phyloP scores from a whole-genome alignment of 2,113 vertebrate genomes.

The Periophthalmodon schlosseri region DNA sequence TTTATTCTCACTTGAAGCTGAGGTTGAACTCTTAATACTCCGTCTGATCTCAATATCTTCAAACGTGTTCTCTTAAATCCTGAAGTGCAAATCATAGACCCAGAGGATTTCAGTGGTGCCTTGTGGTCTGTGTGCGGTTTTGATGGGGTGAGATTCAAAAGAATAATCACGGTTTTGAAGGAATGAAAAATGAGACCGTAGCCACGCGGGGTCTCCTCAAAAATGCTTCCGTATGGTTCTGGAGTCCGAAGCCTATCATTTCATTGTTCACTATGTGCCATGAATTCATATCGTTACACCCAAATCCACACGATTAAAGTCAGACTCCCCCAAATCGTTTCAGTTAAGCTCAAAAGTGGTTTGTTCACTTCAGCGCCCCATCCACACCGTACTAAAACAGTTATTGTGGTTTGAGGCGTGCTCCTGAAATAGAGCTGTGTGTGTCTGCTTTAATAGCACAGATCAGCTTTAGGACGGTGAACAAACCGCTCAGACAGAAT shows the following conservation, averaged over 20 bases:
- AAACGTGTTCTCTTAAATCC: constrained; percentile 61
- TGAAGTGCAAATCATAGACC: constrained; percentile 69
- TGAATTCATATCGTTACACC: constrained; percentile 57
- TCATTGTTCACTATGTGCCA: constrained; percentile 45
- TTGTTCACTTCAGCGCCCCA: constrained; percentile 55
- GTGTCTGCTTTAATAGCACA: constrained; percentile 54
- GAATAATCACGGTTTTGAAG: constrained; percentile 73
- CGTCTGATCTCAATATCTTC: constrained; percentile 63
- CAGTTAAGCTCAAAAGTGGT: constrained; percentile 50
- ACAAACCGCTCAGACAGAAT: constrained; percentile 37
- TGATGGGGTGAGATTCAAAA: constrained; percentile 74
- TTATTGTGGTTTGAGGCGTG: constrained; percentile 37
- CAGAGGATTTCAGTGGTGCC: constrained; percentile 69
- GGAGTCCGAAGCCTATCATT: constrained; percentile 53
- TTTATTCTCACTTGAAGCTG: constrained; percentile 35
- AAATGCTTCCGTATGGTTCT: constrained; percentile 73
- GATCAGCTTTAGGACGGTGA: constrained; percentile 51
- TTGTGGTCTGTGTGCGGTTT: constrained; percentile 70
- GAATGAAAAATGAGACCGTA: constrained; percentile 69
- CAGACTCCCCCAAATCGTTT: constrained; percentile 44
- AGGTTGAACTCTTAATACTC: constrained; percentile 41
- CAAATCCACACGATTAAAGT: constrained; percentile 60
- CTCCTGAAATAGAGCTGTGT: constrained; percentile 48
- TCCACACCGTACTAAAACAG: constrained; percentile 56
- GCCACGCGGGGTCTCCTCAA: constrained; percentile 62